Base-by-base conservation (phyloP, 2,113 vertebrate genomes). In the Aythya baeri region DNA sequence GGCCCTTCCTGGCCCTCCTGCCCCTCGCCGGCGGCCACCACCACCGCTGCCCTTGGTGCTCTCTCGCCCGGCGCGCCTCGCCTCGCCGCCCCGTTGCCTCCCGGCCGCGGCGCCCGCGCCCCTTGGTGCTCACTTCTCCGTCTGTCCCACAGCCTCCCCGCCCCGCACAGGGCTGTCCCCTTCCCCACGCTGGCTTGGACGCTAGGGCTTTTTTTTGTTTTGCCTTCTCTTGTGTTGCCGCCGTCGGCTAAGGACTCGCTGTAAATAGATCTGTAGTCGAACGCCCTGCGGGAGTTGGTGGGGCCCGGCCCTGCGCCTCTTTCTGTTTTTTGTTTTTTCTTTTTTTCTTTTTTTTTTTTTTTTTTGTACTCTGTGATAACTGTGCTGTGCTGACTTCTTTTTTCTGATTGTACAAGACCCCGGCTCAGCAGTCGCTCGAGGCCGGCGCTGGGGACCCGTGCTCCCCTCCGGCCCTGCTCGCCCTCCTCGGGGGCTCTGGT, bases 371-470 rank as follows among this genome's bases (percentile, higher is more conserved):
- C 82, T 96, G 97, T 97, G 96, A 91, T 95, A 86, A 96, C 91
- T 93, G 96, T 97, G 96, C 95, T 95, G 96, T 96, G 96, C 94
- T 95, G 86, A 95, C 89, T 97, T 96, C 93, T 95, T 83, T 83
- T 96, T 96, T 95, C 95, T 93, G 97, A 97, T 96, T 97, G 97
- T 97, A 96, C 8, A 6, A 89, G 95, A 82, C 94, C 52, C 95
- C 0, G 34, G 90, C 94, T 87, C 88, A 93, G 95, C 96, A 97
- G 93, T 88, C 0, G 31, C 94, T 95, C 76, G 43, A 95, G 91
- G 94, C 83, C 0, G 3, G 66, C 5, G 3, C 34, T 38, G 87
- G 38, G 55, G 49, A 52, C 34, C 17, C 2, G 2, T 11, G 23
- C 29, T 84, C 59, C 82, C 58, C 44, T 65, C 65, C 85, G 70